phyloP scores from a whole-genome alignment of 2,113 vertebrate species.

The Thalassarche chlororhynchos region DNA sequence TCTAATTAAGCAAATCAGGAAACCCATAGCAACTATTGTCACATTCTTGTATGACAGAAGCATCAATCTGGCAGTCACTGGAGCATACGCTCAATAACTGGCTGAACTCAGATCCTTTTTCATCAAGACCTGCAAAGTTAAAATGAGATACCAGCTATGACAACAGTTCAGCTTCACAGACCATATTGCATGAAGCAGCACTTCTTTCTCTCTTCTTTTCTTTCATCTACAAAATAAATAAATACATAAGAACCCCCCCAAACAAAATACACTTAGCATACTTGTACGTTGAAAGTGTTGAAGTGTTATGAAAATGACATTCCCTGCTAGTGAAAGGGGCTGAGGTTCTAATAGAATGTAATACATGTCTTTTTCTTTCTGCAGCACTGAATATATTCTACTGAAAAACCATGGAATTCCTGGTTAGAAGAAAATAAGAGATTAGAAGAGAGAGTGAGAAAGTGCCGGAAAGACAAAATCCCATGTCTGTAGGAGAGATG shows the following conservation, averaged over 20 bases:
- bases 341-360: neutral
- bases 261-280: neutral
- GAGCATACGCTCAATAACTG: conserved; percentile 68
- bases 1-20: conserved; percentile 66
- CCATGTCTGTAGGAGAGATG: neutral
- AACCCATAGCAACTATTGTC: conserved; percentile 72
- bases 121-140: conserved; percentile 57
- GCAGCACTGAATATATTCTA: neutral
- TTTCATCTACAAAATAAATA: conserved; percentile 1
- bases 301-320: neutral
- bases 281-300: neutral
- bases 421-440: neutral
- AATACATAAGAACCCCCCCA: neutral
- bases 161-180: conserved; percentile 56
- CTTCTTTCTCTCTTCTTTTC: conserved; percentile 17
- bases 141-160: conserved; percentile 52
- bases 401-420: neutral
- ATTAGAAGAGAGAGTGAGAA: neutral
- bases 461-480: neutral
- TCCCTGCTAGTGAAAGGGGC: neutral
- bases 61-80: conserved; percentile 69
- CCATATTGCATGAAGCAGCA: conserved; percentile 47
- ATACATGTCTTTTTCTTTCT: neutral
- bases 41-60: conserved; percentile 62
- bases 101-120: conserved; percentile 63